Conservation (phyloP, 2,888 invertebrate species). For the Leptinotarsa tumamoca region DNA sequence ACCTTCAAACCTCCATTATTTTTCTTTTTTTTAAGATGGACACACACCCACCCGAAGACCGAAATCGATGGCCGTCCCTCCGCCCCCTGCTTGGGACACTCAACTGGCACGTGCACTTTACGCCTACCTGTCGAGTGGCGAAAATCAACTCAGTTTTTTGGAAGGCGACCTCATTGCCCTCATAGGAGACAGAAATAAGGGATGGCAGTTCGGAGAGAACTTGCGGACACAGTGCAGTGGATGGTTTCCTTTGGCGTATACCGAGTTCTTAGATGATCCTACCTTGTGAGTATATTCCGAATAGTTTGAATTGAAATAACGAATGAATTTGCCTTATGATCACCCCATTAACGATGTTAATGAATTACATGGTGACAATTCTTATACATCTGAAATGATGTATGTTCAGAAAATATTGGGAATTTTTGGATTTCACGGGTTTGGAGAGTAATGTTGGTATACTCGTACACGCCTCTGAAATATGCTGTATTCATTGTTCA, state of each 20-base stretch:
- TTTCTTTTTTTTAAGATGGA: slow-evolving; percentile 44
- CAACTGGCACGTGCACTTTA: slow-evolving; percentile 87
- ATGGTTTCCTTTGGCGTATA: slow-evolving; percentile 97
- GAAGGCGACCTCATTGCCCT: slow-evolving; percentile 90
- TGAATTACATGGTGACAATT: background rate
- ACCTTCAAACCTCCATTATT: too few species aligned
- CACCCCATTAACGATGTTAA: background rate
- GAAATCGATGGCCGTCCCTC: slow-evolving; percentile 74
- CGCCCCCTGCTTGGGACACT: slow-evolving; percentile 75
- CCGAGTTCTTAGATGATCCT: slow-evolving; percentile 81
- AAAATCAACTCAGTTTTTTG: slow-evolving; percentile 92
- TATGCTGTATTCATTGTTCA: too few species aligned
- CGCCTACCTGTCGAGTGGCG: slow-evolving; percentile 89
- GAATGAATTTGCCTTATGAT: background rate
- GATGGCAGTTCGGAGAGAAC: slow-evolving; percentile 98
- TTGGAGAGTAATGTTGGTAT: too few species aligned
- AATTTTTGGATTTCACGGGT: too few species aligned
- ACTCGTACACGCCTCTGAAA: too few species aligned
- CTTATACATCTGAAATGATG: background rate
- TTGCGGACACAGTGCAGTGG: slow-evolving; percentile 90
- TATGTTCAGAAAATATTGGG: too few species aligned
- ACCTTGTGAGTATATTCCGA: slow-evolving; percentile 69
- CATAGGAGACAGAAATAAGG: slow-evolving; percentile 91
- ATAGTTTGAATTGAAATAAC: background rate
- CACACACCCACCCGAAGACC: slow-evolving; percentile 70